A percentile compares a stretch with the other conserved stretches of the same genome.
phyloP scores from a whole-genome alignment of 64 coral and sea anemone genomes.

The Actinia tenebrosa region DNA sequence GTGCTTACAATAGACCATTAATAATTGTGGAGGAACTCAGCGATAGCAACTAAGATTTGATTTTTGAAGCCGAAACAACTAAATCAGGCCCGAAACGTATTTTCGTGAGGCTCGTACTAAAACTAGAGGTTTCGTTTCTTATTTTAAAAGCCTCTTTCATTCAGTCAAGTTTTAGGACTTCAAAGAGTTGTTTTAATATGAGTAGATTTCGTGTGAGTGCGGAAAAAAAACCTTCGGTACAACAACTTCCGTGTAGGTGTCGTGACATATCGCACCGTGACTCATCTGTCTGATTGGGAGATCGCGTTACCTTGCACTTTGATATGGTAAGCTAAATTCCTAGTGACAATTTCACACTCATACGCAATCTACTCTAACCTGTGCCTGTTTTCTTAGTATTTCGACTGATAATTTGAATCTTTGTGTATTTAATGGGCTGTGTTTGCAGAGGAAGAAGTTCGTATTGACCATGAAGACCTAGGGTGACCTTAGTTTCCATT shows the following conservation, averaged over 20 bases:
- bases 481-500: no score
- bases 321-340: slow-evolving; percentile 22
- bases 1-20: background rate
- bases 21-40: background rate
- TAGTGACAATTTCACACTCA: slow-evolving; percentile 22
- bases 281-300: slow-evolving; percentile 19
- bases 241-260: slow-evolving; percentile 16
- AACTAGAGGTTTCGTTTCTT: background rate
- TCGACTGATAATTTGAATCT: background rate
- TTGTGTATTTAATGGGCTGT: background rate
- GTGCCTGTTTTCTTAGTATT: slow-evolving; percentile 5
- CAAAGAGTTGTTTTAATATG: background rate
- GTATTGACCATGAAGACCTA: background rate
- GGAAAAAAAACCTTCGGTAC: slow-evolving; percentile 11
- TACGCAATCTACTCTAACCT: slow-evolving; percentile 19
- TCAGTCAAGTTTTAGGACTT: background rate
- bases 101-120: background rate
- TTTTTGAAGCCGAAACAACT: background rate
- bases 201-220: slow-evolving; percentile 25
- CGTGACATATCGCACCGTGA: background rate
- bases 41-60: background rate
- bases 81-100: background rate
- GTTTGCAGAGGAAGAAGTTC: slow-evolving; percentile 6
- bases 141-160: background rate
- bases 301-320: slow-evolving; percentile 12